These are phyloP conservation scores for Smittia aterrima DNA, from an alignment of 2,888 invertebrate genomes.

Conservation along the genomic window DNA sequence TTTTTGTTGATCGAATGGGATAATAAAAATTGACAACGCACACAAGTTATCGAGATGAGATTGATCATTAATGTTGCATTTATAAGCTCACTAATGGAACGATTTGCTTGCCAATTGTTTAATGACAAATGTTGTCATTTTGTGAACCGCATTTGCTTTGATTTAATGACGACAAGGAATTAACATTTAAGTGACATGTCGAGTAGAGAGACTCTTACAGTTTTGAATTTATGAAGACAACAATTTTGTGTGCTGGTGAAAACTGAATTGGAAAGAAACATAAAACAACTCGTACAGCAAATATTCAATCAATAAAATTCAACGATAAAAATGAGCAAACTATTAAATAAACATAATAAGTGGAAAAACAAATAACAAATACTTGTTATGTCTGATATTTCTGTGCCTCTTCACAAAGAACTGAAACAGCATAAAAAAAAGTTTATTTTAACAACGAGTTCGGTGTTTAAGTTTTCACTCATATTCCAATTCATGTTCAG, in stretches of 20 bases:
- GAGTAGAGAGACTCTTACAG: too few species aligned
- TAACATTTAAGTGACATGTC: too few species aligned
- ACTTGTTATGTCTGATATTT: too few species aligned
- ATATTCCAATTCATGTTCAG: constrained; percentile 29
- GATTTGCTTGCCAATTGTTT: background rate
- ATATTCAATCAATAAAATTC: too few species aligned
- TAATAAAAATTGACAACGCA: constrained; percentile 12
- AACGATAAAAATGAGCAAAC: background rate
- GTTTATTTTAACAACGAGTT: background rate
- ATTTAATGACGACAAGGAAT: too few species aligned
- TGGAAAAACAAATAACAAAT: constrained; percentile 21
- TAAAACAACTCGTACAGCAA: too few species aligned
- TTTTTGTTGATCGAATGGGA: background rate
- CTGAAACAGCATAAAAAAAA: too few species aligned
- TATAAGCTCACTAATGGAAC: constrained; percentile 21
- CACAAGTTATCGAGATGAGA: constrained; percentile 22
- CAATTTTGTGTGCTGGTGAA: too few species aligned
- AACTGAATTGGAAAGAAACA: too few species aligned
- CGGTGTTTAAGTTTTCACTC: constrained; percentile 13
- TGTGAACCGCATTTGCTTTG: too few species aligned
- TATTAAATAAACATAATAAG: constrained; percentile 34
- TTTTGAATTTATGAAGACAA: too few species aligned
- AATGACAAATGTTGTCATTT: background rate
- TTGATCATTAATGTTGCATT: constrained; percentile 30
- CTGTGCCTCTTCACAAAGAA: too few species aligned